Evolutionary conservation across 2,113 vertebrate species (phyloP).

Genomic region (Amia ocellicauda): DNA sequence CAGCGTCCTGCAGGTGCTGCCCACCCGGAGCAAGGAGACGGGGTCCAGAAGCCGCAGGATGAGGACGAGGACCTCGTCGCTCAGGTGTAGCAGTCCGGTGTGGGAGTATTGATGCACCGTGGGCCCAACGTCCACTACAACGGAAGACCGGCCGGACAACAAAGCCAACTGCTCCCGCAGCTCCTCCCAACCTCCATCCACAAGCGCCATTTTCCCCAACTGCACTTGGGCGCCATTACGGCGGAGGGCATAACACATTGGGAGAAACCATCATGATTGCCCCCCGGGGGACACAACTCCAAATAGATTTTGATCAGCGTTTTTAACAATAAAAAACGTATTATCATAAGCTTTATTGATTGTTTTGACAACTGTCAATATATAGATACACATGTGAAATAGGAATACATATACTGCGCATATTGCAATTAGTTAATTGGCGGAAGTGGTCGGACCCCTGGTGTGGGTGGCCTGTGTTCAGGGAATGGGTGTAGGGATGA

Average conservation of each 20-base stretch:
- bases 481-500: too few species aligned
- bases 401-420: too few species aligned
- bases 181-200: slow-evolving; percentile 22
- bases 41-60: slow-evolving; percentile 45
- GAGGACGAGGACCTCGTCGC: slow-evolving; percentile 48
- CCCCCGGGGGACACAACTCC: background rate
- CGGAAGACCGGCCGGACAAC: slow-evolving; percentile 10
- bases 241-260: slow-evolving; percentile 23
- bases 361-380: too few species aligned
- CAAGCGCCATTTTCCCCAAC: slow-evolving; percentile 34
- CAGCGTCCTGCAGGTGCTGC: slow-evolving; percentile 41
- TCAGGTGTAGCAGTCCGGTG: slow-evolving; percentile 37
- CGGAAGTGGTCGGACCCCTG: too few species aligned
- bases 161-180: slow-evolving; percentile 35
- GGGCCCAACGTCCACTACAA: background rate
- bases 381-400: too few species aligned
- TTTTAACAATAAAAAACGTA: too few species aligned
- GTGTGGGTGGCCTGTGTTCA: too few species aligned
- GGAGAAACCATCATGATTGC: slow-evolving; percentile 28
- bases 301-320: slow-evolving; percentile 10
- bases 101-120: background rate
- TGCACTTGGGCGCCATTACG: background rate
- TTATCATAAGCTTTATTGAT: too few species aligned
- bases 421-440: too few species aligned
- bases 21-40: slow-evolving; percentile 40